These are phyloP conservation scores for Schizotus pectinicornis DNA, from an alignment of 2,888 invertebrate genomes.

Conservation along the genomic window DNA sequence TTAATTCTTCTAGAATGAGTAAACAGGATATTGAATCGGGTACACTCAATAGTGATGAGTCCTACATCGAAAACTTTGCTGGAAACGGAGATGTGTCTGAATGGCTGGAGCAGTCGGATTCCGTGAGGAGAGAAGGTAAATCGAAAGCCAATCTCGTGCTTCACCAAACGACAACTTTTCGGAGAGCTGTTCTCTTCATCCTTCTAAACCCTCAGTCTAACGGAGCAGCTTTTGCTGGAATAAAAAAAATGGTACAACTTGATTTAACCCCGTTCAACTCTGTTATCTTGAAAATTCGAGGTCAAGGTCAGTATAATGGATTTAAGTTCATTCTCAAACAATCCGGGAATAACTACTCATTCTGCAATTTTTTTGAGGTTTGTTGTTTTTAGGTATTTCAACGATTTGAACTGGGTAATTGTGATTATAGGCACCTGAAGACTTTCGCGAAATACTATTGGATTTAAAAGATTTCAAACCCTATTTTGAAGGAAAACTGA, in stretches of 20 bases:
- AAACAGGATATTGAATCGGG: too few species aligned
- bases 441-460: slow-evolving; percentile 44
- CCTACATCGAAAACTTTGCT: slow-evolving; percentile 46
- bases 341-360: slow-evolving; percentile 48
- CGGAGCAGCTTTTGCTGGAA: slow-evolving; percentile 58
- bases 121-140: slow-evolving; percentile 53
- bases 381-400: slow-evolving; percentile 46
- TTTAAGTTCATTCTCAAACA: slow-evolving; percentile 58
- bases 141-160: slow-evolving; percentile 57
- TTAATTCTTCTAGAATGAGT: too few species aligned
- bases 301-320: slow-evolving; percentile 53
- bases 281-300: slow-evolving; percentile 51
- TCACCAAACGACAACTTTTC: slow-evolving; percentile 53
- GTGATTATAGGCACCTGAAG: slow-evolving; percentile 26
- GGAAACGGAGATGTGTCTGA: slow-evolving; percentile 40
- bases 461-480: slow-evolving; percentile 55
- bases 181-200: slow-evolving; percentile 58
- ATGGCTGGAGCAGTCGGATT: slow-evolving; percentile 59
- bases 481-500: slow-evolving; percentile 54
- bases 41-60: not conserved
- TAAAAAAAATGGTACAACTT: slow-evolving; percentile 47
- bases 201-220: slow-evolving; percentile 57
- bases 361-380: slow-evolving; percentile 45
- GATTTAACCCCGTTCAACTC: slow-evolving; percentile 48
- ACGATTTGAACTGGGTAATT: not conserved